Evolutionary conservation across 35 echinoderm and acorn worm species (phyloP), one percentile per base, ranked within the genome.

Genomic region (Stichopus chloronotus): DNA sequence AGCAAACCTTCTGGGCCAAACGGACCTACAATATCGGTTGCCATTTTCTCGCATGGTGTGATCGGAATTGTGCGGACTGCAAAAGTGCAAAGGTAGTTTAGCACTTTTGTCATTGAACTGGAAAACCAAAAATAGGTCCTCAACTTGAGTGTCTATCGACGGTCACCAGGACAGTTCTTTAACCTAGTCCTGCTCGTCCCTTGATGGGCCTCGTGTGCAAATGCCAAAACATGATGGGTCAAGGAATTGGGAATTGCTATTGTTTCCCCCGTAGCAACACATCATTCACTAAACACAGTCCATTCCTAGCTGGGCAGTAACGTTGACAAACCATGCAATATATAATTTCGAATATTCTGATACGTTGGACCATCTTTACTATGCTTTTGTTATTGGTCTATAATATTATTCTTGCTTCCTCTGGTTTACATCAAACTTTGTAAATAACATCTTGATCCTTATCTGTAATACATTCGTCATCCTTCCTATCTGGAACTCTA

Each of bases 141-240:
- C 53, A 6, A 87, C 56, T 57, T 87, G 53, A 0, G 84, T 25
- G 58, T 87, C 84, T 24, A 87, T 87, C 24, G 24, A 87, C 21
- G 87, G 87, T 61, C 59, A 74, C 61, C 87, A 74, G 60, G 6
- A 90, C 5, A 90, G 54, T 90, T 52, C 87, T n/a, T 90, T 53
- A 90, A 90, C 25, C 87, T 78, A 23, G 25, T 89, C 63, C 87
- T 11, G 52, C 9, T 19, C 87, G 63, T 89, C 13, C 87, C 60
- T 24, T 89, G 87, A 71, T 89, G 60, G 16, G 63, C 59, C 76
- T 13, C 76, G 21, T 78, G 76, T 2, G 76, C 76, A 14, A 89
- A 71, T 5, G 9, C 5, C 53, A 72, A 19, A 22, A 90, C 68
- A 24, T 63, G 10, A 11, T 58, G 21, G 54, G 86, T 65, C 0